These are phyloP conservation scores for Epirrhoe alternata DNA, from an alignment of 2,888 invertebrate genomes.

Conservation along the genomic window DNA sequence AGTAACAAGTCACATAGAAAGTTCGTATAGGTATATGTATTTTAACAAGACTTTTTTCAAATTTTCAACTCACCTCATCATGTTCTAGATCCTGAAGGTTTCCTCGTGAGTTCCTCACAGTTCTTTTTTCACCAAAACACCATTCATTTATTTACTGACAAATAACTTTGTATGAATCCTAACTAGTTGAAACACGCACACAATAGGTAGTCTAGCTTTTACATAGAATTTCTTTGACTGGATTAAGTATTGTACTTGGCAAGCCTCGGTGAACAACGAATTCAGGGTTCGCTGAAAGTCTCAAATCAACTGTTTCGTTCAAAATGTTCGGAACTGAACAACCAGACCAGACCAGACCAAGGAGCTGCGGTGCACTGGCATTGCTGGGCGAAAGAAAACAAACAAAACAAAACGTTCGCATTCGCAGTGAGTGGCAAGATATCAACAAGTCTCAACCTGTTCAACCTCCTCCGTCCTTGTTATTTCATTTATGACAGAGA, in stretches of 20 bases:
- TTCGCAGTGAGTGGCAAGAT: not conserved
- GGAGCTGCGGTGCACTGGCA: not conserved
- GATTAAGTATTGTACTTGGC: too few relatives aligned
- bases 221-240: not conserved
- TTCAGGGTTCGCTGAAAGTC: too few relatives aligned
- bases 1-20: too few relatives aligned
- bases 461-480: conserved; percentile 5
- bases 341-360: not conserved
- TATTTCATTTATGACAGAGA: not conserved
- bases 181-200: not conserved
- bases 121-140: not conserved
- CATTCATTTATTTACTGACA: not conserved
- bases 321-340: too few relatives aligned
- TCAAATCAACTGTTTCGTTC: too few relatives aligned
- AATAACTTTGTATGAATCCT: not conserved
- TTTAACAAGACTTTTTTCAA: not conserved
- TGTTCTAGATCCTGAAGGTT: not conserved
- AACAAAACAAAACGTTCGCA: conserved; percentile 2
- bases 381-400: not conserved
- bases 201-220: not conserved
- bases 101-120: not conserved
- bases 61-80: not conserved
- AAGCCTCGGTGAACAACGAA: too few relatives aligned
- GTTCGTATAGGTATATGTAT: too few relatives aligned
- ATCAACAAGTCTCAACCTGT: conserved; percentile 21